Evolutionary conservation across 1,140 invertebrate species (phyloP), one percentile per base, ranked within the genome.

Genomic region (Saccostrea glomerata): DNA sequence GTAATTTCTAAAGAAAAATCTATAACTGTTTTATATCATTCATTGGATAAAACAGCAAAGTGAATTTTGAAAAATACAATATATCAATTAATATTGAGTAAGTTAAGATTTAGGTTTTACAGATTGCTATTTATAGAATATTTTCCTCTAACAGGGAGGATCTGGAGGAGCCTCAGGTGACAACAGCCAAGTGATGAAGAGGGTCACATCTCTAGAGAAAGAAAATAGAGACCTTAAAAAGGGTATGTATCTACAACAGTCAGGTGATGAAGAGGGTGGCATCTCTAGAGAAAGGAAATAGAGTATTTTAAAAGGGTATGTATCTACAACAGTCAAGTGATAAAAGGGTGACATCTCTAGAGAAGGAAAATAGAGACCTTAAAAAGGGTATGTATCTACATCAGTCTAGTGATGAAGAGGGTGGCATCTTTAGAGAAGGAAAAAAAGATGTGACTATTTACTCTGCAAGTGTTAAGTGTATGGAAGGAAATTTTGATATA

Each of bases 211-310:
- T 30, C 83, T 96, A 85, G 95, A 96, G 88, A 94, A 94, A 86
- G 95, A 95, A 89, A 96, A 95, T 89, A 90, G 92, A 85, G 93
- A 94, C 82, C 90, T 96, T n/a, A 93, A 91, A 88, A 93, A 94
- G 88, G 92, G 92, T 92, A 82, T 83, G 87, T 86, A 84, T 30
- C 17, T 7, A 63, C 25, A 36, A 15, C 17, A 30, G 30, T 36
- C 25, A 77, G 4, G 25, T 23, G 30, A 36, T 77, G 13, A 30
- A 17, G 25, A 36, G 25, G 15, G 11, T 15, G 11, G 15, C 20
- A 66, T 9, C 20, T 20, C 7, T 20, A 66, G 60, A 66, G 17
- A 23, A 23, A n/a, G 60, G 7, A 66, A 23, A 23, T 66, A 15
- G 15, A 20, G 60, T 11, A 0, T 5, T 63, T 63, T n/a, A 20